Conservation (phyloP, 64 coral and sea anemone genomes). For the Exaiptasia diaphana region DNA sequence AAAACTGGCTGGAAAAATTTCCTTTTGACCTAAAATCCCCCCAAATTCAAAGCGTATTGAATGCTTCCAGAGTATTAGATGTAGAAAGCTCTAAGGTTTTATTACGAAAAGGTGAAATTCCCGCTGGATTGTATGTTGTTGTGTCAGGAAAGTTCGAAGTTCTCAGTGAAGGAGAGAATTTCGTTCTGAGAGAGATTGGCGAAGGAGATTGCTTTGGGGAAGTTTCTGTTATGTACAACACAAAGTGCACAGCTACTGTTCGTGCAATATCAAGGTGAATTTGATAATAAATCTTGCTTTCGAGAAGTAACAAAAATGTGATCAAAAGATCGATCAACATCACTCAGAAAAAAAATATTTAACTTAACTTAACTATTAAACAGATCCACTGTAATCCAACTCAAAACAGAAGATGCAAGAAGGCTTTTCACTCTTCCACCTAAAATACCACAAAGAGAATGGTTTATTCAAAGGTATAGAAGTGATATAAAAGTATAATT, state of each 20-base stretch:
- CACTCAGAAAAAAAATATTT: neutral
- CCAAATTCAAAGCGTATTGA: neutral
- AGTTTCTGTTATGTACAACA: constrained; percentile 65
- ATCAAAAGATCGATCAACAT: neutral
- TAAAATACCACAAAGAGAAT: constrained; percentile 15
- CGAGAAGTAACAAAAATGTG: too few relatives aligned
- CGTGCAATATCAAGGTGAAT: constrained; percentile 47
- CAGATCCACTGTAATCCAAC: neutral
- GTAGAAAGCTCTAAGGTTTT: constrained; percentile 18
- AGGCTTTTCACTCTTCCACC: constrained; percentile 14
- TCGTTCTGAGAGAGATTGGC: constrained; percentile 49
- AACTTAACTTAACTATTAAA: neutral
- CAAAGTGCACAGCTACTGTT: constrained; percentile 76
- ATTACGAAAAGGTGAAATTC: constrained; percentile 51
- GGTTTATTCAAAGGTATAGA: constrained; percentile 43
- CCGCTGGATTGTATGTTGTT: constrained; percentile 61
- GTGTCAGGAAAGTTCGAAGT: constrained; percentile 58
- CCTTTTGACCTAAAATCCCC: neutral
- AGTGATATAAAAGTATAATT: neutral
- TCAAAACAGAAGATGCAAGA: constrained; percentile 23
- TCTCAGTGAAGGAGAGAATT: constrained; percentile 25
- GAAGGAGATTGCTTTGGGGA: constrained; percentile 82
- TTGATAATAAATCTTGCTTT: too few relatives aligned
- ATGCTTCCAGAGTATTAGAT: neutral
- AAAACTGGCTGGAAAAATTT: neutral